Evolutionary conservation across 1,140 invertebrate species (phyloP).

Genomic region (Drosophila biarmipes): DNA sequence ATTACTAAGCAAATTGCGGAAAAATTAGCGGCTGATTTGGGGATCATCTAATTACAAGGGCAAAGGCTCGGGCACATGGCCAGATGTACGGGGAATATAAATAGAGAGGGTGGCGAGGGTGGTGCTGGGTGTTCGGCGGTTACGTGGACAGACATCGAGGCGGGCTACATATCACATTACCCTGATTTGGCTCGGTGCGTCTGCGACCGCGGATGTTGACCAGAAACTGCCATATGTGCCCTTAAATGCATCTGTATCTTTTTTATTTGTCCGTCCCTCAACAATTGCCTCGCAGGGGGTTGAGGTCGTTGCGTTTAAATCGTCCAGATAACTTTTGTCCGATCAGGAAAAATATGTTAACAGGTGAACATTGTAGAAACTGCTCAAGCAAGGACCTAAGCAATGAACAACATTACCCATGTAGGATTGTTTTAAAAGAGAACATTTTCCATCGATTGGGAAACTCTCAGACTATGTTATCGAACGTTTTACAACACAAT

Average conservation of each 20-base stretch:
- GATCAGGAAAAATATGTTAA: neutral
- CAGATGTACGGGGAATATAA: conserved; percentile 1
- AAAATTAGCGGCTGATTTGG: conserved; percentile 85
- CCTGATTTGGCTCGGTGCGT: conserved; percentile 50
- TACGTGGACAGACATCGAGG: neutral
- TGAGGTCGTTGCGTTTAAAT: neutral
- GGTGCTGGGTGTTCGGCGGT: neutral
- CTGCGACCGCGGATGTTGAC: conserved; percentile 9
- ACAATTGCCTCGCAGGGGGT: conserved; percentile 19
- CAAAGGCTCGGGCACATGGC: conserved; percentile 16
- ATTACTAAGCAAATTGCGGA: conserved; percentile 85
- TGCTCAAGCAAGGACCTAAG: too few species aligned
- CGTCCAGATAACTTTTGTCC: neutral
- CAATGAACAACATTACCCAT: too few species aligned
- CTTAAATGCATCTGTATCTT: conserved; percentile 70
- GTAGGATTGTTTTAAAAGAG: too few species aligned
- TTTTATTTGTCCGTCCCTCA: conserved; percentile 33
- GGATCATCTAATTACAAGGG: conserved; percentile 84
- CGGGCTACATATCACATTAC: conserved; percentile 70
- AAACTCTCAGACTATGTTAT: too few species aligned
- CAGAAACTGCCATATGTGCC: conserved; percentile 51
- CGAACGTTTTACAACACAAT: too few species aligned
- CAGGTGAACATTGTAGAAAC: neutral
- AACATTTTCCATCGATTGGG: too few species aligned
- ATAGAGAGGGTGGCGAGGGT: neutral